Evolutionary conservation across 2,888 invertebrate genomes (phyloP).

Genomic region (Sarcophaga rosellei): DNA sequence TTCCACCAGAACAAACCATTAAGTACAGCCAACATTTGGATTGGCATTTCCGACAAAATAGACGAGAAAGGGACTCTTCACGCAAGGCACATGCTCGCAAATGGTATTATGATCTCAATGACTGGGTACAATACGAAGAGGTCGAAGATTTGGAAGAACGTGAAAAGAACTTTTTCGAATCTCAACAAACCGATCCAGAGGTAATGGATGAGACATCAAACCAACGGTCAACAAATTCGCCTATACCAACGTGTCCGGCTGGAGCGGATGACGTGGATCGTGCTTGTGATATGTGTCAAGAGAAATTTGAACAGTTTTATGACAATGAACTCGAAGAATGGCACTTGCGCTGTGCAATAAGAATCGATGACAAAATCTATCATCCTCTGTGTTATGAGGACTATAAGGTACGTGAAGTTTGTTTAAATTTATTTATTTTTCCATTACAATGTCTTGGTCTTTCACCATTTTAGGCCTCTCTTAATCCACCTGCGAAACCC

Average conservation of each 20-base stretch:
- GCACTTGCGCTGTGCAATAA: slow-evolving; percentile 93
- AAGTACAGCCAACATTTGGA: slow-evolving; percentile 97
- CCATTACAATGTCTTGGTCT: not conserved
- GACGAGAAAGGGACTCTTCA: slow-evolving; percentile 92
- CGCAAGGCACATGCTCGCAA: slow-evolving; percentile 91
- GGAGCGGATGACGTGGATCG: slow-evolving; percentile 85
- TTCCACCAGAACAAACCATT: slow-evolving; percentile 93
- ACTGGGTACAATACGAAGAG: slow-evolving; percentile 97
- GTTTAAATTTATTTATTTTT: not conserved
- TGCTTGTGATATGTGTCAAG: slow-evolving; percentile 94
- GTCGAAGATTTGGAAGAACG: slow-evolving; percentile 94
- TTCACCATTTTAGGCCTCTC: slow-evolving; percentile 72
- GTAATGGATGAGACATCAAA: slow-evolving; percentile 83
- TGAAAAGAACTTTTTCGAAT: slow-evolving; percentile 94
- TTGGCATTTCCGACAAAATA: slow-evolving; percentile 98
- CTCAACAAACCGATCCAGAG: slow-evolving; percentile 83
- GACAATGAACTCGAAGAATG: slow-evolving; percentile 99
- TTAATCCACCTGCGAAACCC: slow-evolving; percentile 75
- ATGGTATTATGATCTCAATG: slow-evolving; percentile 94
- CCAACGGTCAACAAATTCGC: slow-evolving; percentile 83
- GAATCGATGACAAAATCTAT: slow-evolving; percentile 89
- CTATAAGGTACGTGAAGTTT: slow-evolving; percentile 84
- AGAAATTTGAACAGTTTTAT: slow-evolving; percentile 96
- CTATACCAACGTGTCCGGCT: slow-evolving; percentile 88
- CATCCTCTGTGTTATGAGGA: slow-evolving; percentile 96